Evolutionary conservation across 1,140 invertebrate genomes (phyloP).

Genomic region (Drosophila novamexicana): DNA sequence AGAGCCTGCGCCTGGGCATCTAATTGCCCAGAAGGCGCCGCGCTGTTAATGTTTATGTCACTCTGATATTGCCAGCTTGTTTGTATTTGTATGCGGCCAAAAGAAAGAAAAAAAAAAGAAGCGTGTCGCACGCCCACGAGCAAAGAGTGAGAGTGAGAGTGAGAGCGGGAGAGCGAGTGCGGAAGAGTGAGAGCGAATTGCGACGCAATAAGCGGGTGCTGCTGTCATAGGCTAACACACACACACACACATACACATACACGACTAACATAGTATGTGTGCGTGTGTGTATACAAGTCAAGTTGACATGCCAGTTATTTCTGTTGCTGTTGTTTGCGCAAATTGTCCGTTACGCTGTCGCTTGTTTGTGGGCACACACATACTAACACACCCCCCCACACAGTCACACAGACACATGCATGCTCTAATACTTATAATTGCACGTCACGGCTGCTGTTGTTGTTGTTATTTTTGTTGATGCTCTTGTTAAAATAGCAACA

Average conservation of each 20-base stretch:
- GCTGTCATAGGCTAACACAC: conserved; percentile 29
- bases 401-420: conserved; percentile 14
- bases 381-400: conserved; percentile 10
- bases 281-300: conserved; percentile 19
- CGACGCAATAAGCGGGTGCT: conserved; percentile 60
- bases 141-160: conserved; percentile 1
- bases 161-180: conserved; percentile 2
- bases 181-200: conserved; percentile 27
- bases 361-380: conserved; percentile 22
- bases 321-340: conserved; percentile 26
- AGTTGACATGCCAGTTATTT: conserved; percentile 23
- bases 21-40: conserved; percentile 41
- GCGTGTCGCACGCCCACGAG: conserved; percentile 33
- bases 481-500: conserved; percentile 16
- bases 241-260: conserved; percentile 5
- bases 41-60: conserved; percentile 46
- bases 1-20: conserved; percentile 43
- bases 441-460: conserved; percentile 12
- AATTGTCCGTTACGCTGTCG: conserved; percentile 27
- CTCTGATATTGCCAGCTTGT: conserved; percentile 59
- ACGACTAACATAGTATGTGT: conserved; percentile 15
- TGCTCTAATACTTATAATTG: conserved; percentile 22
- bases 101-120: background rate
- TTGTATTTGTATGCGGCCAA: conserved; percentile 39
- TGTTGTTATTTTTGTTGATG: conserved; percentile 10